These are phyloP conservation scores for Ctena decussata DNA, from an alignment of 2,888 invertebrate genomes.

Conservation along the genomic window DNA sequence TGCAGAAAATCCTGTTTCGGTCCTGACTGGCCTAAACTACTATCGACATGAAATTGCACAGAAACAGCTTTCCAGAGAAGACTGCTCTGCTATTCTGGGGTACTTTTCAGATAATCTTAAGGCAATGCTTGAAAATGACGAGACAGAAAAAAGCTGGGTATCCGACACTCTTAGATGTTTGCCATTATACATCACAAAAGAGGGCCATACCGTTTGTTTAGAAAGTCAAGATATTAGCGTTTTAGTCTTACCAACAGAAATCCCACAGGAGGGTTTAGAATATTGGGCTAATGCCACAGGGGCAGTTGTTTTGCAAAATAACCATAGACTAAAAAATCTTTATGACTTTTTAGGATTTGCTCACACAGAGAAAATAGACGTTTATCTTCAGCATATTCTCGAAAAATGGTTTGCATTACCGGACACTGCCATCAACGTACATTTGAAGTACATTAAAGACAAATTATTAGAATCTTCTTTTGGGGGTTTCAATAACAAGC, in stretches of 20 bases:
- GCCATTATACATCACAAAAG: constrained; percentile 25
- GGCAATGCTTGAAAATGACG: not conserved
- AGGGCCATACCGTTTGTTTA: not conserved
- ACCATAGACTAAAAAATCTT: not conserved
- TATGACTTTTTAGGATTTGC: constrained; percentile 11
- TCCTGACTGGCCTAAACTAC: not conserved
- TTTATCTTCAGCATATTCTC: constrained; percentile 19
- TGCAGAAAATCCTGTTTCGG: not conserved
- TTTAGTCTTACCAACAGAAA: constrained; percentile 39
- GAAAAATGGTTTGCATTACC: constrained; percentile 14
- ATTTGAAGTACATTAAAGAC: constrained; percentile 21
- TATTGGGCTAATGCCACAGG: constrained; percentile 38
- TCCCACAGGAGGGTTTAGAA: constrained; percentile 48
- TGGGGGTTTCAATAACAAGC: too few species aligned
- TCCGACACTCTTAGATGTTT: not conserved
- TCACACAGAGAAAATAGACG: not conserved
- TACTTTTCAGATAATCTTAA: not conserved
- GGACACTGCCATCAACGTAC: not conserved
- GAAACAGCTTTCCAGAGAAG: not conserved
- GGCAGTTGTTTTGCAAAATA: constrained; percentile 32
- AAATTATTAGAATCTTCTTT: not conserved
- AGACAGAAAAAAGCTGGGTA: not conserved
- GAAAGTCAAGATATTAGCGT: not conserved
- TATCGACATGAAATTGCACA: not conserved
- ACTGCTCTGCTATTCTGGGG: not conserved